These are phyloP conservation scores for Trypoxylus dichotomus DNA, from an alignment of 1,140 invertebrate species.

Conservation along the genomic window DNA sequence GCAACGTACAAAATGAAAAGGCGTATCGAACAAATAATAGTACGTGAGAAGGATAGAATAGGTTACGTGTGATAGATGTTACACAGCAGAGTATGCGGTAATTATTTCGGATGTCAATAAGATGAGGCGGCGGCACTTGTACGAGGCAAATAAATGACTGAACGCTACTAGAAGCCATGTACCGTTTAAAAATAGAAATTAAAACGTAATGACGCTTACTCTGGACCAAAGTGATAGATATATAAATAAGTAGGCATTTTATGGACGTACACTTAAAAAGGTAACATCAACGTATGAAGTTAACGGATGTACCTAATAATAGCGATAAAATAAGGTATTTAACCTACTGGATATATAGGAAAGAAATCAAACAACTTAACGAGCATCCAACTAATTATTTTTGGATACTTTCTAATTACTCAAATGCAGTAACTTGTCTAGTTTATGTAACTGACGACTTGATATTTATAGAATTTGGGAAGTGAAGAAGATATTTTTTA, in stretches of 20 bases:
- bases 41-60: neutral
- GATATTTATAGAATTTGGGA: no score
- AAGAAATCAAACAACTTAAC: no score
- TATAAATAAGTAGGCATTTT: neutral
- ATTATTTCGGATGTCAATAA: slow-evolving; percentile 20
- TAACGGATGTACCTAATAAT: no score
- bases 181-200: slow-evolving; percentile 11
- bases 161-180: neutral
- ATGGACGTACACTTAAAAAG: neutral
- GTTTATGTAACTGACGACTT: no score
- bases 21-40: neutral
- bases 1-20: slow-evolving; percentile 2
- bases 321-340: no score
- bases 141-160: neutral
- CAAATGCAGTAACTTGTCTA: no score
- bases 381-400: no score
- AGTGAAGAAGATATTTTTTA: no score
- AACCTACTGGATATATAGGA: no score
- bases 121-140: slow-evolving; percentile 9
- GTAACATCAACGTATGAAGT: no score
- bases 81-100: neutral
- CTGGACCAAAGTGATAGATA: neutral
- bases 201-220: neutral
- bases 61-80: slow-evolving; percentile 17
- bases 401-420: no score